A percentile compares a stretch with the other conserved stretches of the same genome.
These are phyloP conservation scores for Thumatha senex DNA, from an alignment of 2,888 invertebrate genomes.

Conservation along the genomic window DNA sequence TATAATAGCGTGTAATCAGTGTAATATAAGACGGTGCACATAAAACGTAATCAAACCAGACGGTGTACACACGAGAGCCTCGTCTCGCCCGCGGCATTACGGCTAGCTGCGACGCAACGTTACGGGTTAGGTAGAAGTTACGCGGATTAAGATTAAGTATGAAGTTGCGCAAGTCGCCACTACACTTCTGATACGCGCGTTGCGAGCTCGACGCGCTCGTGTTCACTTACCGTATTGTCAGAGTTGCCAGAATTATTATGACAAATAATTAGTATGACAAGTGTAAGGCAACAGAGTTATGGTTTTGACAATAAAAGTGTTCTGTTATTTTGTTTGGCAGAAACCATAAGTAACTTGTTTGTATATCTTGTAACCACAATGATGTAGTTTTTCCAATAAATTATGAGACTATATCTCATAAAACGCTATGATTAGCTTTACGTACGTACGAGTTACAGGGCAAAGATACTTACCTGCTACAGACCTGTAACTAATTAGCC, in stretches of 20 bases:
- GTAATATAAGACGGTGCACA: constrained; percentile 10
- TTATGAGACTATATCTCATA: too few relatives aligned
- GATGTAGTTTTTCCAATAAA: too few relatives aligned
- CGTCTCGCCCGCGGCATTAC: background rate
- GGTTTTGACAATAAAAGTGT: too few relatives aligned
- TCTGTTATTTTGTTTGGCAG: too few relatives aligned
- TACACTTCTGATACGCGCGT: constrained; percentile 6
- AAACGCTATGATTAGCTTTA: too few relatives aligned
- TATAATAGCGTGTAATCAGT: constrained; percentile 22
- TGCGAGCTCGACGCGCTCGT: constrained; percentile 7
- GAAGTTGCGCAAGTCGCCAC: constrained; percentile 13
- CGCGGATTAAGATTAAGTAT: constrained; percentile 26
- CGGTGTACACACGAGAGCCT: constrained; percentile 8
- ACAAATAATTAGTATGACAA: too few relatives aligned
- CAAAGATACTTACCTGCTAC: too few relatives aligned
- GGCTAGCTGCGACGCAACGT: background rate
- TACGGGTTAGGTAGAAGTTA: constrained; percentile 27
- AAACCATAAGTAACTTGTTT: too few relatives aligned
- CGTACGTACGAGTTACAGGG: too few relatives aligned
- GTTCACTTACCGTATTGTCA: constrained; percentile 23
- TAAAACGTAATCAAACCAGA: constrained; percentile 41
- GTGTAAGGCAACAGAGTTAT: too few relatives aligned
- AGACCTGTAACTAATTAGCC: too few relatives aligned
- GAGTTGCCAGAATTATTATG: constrained; percentile 16
- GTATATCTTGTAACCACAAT: too few relatives aligned